Base-by-base conservation (phyloP, 2,888 invertebrate species). In the Papilio gigon region DNA sequence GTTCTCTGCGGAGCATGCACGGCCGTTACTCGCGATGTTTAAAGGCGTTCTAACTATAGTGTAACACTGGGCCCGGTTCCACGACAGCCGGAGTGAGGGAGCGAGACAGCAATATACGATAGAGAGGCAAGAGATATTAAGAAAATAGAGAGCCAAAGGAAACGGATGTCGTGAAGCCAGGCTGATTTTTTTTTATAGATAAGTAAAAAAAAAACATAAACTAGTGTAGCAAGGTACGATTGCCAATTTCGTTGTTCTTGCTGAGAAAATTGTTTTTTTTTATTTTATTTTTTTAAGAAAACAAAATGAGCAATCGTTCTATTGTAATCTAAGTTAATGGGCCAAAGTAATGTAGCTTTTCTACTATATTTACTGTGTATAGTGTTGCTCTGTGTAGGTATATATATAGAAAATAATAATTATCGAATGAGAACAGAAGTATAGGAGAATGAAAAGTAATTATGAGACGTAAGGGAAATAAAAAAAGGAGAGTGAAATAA, bases 301-400 rank as follows among this genome's bases (percentile, higher is more conserved):
- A 53, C 73, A 75, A 85, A 89, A 89, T 88, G 84, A 85, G 86
- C 81, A 77, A 89, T 82, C 90, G 90, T 84, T 86, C 90, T 89
- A 84, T 68, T 70, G 72, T 77, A 70, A 76, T 75, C 90, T 90
- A 90, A 86, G 83, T 88, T 87, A 87, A 84, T 85, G 89, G 89
- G 87, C 89, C 87, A 87, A 89, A 85, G 87, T 84, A 86, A 86
- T 83, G 85, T 87, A 88, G 90, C 90, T 77, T 81, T 73, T 82
- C 87, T 87, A 88, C 87, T 80, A 81, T 78, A 84, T 86, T 84
- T 79, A 87, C 80, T 87, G 75, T 92, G 92, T 91, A 82, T 87
- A 90, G 92, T 92, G 92, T 92, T 92, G 90, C 92, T 92, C 92
- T 92, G 92, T 92, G 89, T 90, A 88, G 88, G 90, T 89, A 83